Conservation (phyloP, 2,113 vertebrate genomes). For the Hemicordylus capensis region DNA sequence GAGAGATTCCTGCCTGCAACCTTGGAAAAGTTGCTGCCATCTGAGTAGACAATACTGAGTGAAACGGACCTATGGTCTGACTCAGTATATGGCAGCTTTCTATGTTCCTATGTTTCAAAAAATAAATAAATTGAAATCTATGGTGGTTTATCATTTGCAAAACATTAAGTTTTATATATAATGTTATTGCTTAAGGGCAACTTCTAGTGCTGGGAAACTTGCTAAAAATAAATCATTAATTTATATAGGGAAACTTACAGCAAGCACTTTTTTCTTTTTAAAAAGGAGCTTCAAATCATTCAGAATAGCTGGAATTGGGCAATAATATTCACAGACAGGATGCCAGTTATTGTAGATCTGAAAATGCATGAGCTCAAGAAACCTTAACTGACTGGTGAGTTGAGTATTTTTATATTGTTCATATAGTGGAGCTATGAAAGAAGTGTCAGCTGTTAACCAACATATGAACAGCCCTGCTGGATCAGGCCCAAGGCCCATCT, state of each 20-base stretch:
- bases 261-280: not conserved
- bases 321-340: not conserved
- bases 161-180: not conserved
- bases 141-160: not conserved
- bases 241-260: conserved; percentile 19
- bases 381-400: not conserved
- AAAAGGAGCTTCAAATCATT: conserved; percentile 1
- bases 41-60: too few relatives aligned
- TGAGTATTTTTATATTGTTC: too few relatives aligned
- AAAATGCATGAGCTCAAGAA: conserved; percentile 9
- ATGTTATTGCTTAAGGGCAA: conserved; percentile 1
- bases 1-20: too few relatives aligned
- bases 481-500: too few relatives aligned
- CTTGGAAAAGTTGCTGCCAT: too few relatives aligned
- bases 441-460: too few relatives aligned
- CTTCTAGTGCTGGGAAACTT: not conserved
- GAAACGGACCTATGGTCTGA: too few relatives aligned
- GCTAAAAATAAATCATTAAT: not conserved
- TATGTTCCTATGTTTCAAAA: too few relatives aligned
- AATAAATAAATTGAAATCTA: not conserved
- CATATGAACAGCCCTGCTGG: too few relatives aligned
- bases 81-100: too few relatives aligned
- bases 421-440: too few relatives aligned
- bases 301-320: conserved; percentile 25
- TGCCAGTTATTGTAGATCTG: not conserved